A percentile compares a stretch with the other conserved stretches of the same genome.
phyloP scores from a whole-genome alignment of 2,797 vertebrate genomes.

The Cynopterus sphinx region DNA sequence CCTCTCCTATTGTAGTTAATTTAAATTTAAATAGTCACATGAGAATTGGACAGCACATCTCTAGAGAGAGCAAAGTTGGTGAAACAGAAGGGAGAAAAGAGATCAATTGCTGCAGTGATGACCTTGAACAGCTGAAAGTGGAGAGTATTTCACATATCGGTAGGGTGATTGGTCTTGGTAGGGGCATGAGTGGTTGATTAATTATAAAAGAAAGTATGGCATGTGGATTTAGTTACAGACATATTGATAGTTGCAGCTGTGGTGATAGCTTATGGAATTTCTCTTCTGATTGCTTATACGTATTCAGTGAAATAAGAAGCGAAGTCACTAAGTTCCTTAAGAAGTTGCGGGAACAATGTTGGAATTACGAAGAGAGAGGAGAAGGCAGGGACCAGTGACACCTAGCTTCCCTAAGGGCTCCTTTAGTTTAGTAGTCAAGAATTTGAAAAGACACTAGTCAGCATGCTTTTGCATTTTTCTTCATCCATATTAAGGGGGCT shows the following conservation, averaged over 20 bases:
- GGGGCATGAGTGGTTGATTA: neutral
- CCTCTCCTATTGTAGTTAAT: too few species aligned
- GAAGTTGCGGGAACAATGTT: neutral
- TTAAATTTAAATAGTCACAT: neutral
- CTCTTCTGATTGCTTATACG: neutral
- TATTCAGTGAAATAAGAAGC: neutral
- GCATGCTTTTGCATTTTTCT: neutral
- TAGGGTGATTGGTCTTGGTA: neutral
- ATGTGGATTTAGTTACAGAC: neutral
- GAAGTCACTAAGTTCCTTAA: neutral
- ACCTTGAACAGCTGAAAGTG: neutral
- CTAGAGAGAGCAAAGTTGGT: neutral
- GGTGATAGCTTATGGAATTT: neutral
- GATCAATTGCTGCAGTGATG: neutral
- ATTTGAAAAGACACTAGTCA: neutral
- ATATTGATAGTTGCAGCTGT: neutral
- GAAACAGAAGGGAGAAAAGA: neutral
- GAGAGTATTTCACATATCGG: neutral
- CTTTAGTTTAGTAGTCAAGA: neutral
- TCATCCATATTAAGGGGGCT: neutral
- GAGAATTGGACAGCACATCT: neutral
- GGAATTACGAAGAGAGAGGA: neutral
- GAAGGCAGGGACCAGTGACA: neutral
- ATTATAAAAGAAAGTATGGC: neutral
- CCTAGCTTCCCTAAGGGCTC: neutral